Conservation (phyloP, 2,888 invertebrate species). For the Drosophila tanythrix region DNA sequence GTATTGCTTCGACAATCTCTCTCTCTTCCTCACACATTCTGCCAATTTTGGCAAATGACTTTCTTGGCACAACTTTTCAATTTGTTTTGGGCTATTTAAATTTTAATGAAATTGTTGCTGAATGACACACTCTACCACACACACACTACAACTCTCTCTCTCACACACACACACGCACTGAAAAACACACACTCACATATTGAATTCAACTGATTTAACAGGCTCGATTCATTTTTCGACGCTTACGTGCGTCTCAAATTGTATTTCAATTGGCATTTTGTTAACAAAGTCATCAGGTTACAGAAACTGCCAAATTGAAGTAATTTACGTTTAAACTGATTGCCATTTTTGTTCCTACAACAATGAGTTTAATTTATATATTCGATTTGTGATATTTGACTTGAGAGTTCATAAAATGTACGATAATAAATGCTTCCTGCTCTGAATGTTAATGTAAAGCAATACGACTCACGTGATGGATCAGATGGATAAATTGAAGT, state of each 20-base stretch:
- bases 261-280: constrained; percentile 35
- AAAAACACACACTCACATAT: neutral
- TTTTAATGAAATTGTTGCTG: constrained; percentile 67
- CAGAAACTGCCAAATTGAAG: constrained; percentile 16
- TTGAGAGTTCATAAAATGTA: neutral
- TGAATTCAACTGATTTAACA: constrained; percentile 13
- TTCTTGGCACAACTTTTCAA: constrained; percentile 67
- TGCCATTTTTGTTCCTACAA: constrained; percentile 19
- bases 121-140: constrained; percentile 36
- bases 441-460: neutral
- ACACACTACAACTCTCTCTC: constrained; percentile 5
- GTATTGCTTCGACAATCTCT: neutral
- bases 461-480: too few species aligned
- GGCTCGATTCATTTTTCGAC: constrained; percentile 19
- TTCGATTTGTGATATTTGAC: constrained; percentile 10
- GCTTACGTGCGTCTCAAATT: constrained; percentile 50
- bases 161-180: constrained; percentile 10
- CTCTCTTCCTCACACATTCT: neutral
- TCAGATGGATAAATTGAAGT: neutral
- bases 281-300: constrained; percentile 36
- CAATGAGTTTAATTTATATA: neutral
- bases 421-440: neutral
- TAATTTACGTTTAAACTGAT: constrained; percentile 42
- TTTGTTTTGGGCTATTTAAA: constrained; percentile 68
- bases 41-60: constrained; percentile 75